phyloP scores from a whole-genome alignment of 2,113 vertebrate genomes.

The Polypterus bichir region DNA sequence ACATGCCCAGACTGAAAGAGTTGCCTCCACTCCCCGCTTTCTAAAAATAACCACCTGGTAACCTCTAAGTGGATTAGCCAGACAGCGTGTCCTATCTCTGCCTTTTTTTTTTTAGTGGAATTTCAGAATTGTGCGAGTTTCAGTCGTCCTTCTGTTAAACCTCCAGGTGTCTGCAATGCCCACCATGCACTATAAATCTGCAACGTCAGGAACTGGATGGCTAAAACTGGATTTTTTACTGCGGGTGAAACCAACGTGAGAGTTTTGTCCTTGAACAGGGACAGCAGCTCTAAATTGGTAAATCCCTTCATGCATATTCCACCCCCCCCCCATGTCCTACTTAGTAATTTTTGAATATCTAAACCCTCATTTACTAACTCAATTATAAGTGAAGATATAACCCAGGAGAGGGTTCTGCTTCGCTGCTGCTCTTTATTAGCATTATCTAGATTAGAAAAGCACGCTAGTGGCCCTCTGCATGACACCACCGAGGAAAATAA shows the following conservation, averaged over 20 bases:
- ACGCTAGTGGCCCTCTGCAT: slow-evolving; percentile 12
- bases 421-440: slow-evolving; percentile 18
- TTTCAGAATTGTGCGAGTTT: too few species aligned
- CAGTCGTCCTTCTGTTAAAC: too few species aligned
- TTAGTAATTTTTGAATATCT: slow-evolving; percentile 25
- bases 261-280: slow-evolving; percentile 29
- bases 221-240: background rate
- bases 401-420: slow-evolving; percentile 20
- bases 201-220: background rate
- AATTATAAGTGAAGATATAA: slow-evolving; percentile 26
- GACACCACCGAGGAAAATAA: background rate
- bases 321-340: slow-evolving; percentile 8
- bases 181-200: slow-evolving; percentile 1
- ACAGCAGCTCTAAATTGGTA: slow-evolving; percentile 28
- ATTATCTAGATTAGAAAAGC: slow-evolving; percentile 16
- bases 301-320: slow-evolving; percentile 17
- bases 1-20: too few species aligned
- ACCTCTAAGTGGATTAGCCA: too few species aligned
- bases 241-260: slow-evolving; percentile 1
- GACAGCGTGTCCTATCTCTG: too few species aligned
- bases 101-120: too few species aligned
- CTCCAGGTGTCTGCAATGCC: too few species aligned
- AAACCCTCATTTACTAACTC: slow-evolving; percentile 32
- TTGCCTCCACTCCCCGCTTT: too few species aligned
- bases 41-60: too few species aligned